Conservation (phyloP, 2,797 vertebrate genomes). For the Garrulus glandarius region DNA sequence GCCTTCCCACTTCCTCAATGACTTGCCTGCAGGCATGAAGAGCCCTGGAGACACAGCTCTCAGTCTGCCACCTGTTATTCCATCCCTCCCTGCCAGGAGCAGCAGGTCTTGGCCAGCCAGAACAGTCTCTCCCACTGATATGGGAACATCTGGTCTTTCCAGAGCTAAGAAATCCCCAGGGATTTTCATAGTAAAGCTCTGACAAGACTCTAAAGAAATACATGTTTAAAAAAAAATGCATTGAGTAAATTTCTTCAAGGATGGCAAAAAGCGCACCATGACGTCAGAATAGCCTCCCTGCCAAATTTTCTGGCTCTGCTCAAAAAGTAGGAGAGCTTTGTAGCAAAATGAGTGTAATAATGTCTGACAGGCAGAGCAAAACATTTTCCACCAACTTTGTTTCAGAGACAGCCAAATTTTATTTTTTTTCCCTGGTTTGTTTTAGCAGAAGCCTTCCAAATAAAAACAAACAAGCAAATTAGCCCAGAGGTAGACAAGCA, state of each 20-base stretch:
- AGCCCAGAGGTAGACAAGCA: not conserved
- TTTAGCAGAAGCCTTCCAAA: slow-evolving; percentile 10
- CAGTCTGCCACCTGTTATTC: not conserved
- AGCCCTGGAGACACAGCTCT: not conserved
- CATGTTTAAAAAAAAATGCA: not conserved
- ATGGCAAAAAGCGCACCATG: not conserved
- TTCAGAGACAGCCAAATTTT: not conserved
- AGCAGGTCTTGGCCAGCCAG: not conserved
- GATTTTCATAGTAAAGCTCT: not conserved
- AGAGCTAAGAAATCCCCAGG: not conserved
- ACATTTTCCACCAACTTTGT: not conserved
- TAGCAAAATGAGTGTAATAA: not conserved
- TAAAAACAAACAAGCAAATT: slow-evolving; percentile 7
- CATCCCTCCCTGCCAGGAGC: not conserved
- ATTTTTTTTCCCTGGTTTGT: not conserved
- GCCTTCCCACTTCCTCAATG: not conserved
- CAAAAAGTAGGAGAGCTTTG: not conserved
- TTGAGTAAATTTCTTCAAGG: not conserved
- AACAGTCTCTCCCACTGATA: not conserved
- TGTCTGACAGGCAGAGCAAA: slow-evolving; percentile 33
- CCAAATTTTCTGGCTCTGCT: not conserved
- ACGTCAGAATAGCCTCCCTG: not conserved
- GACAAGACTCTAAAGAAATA: not conserved
- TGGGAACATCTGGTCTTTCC: not conserved
- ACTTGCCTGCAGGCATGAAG: not conserved